phyloP scores from a whole-genome alignment of 2,888 invertebrate genomes.

The Cerastis rubricosa region DNA sequence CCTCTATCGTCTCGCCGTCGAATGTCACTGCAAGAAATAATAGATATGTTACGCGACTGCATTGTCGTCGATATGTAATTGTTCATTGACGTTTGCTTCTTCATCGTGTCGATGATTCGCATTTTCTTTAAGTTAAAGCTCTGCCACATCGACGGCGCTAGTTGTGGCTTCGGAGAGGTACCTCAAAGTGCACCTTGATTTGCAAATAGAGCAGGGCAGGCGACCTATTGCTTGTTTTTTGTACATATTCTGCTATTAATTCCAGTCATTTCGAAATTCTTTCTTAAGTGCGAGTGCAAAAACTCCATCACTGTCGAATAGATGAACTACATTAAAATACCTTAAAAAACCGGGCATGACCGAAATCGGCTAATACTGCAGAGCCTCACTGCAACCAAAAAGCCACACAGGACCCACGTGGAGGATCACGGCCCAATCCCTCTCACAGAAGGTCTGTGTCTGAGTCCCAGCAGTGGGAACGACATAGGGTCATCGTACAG shows the following conservation, averaged over 20 bases:
- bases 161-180: not conserved
- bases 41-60: not conserved
- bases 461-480: not conserved
- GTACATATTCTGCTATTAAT: not conserved
- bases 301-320: not conserved
- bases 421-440: not conserved
- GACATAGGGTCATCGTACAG: not conserved
- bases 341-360: not conserved
- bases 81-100: not conserved
- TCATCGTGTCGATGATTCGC: not conserved
- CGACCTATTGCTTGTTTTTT: not conserved
- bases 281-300: not conserved
- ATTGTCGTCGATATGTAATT: not conserved
- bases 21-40: slow-evolving; percentile 93
- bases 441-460: not conserved
- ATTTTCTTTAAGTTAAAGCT: not conserved
- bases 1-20: slow-evolving; percentile 99
- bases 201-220: not conserved
- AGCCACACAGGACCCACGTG: not conserved
- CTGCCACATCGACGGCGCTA: not conserved
- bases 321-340: not conserved
- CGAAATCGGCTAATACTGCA: not conserved
- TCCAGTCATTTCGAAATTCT: not conserved
- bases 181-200: not conserved
- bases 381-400: not conserved